These are phyloP conservation scores for Chloromyia formosa DNA, from an alignment of 2,888 invertebrate species.

Conservation along the genomic window DNA sequence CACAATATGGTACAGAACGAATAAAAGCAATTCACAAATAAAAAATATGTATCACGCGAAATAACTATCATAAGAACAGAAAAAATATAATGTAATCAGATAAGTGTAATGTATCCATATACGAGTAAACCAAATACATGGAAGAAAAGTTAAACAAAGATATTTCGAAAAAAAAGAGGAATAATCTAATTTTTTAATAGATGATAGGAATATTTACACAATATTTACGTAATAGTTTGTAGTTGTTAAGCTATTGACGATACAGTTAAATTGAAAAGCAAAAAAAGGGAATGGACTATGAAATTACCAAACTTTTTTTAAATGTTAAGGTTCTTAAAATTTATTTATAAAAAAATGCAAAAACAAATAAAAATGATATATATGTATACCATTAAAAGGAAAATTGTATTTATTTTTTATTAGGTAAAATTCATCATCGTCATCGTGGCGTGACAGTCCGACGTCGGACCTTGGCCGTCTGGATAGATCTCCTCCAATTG, in stretches of 20 bases:
- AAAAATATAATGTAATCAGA: neutral
- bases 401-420: no score
- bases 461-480: no score
- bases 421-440: no score
- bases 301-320: slow-evolving; percentile 47
- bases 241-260: slow-evolving; percentile 17
- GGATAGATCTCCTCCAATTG: no score
- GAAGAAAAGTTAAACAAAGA: no score
- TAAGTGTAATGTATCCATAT: no score
- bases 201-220: slow-evolving; percentile 5
- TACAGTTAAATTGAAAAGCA: neutral
- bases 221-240: slow-evolving; percentile 26
- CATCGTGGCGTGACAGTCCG: no score
- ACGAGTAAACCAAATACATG: no score
- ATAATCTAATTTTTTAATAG: slow-evolving; percentile 5
- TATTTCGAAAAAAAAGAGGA: neutral
- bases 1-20: no score
- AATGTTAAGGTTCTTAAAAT: slow-evolving; percentile 45
- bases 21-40: neutral
- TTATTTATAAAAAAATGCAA: slow-evolving; percentile 48
- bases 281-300: no score
- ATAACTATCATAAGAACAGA: neutral
- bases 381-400: no score
- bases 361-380: slow-evolving; percentile 43
- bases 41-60: neutral